A percentile compares a stretch with the other conserved stretches of the same genome.
These are phyloP conservation scores for Pseudocheirus occidentalis DNA, from an alignment of 2,797 vertebrate species.

Conservation along the genomic window DNA sequence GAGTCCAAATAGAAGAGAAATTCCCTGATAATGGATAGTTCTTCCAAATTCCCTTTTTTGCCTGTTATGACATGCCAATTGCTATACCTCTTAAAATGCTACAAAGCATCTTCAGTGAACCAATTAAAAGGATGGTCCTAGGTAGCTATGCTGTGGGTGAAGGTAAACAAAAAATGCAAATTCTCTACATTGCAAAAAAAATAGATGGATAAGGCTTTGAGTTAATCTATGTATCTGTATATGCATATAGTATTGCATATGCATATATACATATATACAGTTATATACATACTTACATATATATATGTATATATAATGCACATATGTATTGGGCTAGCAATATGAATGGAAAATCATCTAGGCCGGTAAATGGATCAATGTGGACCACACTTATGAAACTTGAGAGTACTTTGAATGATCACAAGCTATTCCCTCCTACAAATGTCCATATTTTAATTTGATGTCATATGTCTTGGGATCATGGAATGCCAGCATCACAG, in stretches of 20 bases:
- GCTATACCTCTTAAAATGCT: background rate
- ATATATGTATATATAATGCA: background rate
- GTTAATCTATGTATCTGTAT: background rate
- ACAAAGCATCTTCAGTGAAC: background rate
- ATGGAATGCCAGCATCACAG: background rate
- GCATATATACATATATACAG: too few species aligned
- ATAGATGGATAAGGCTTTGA: background rate
- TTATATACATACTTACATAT: background rate
- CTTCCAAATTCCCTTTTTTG: background rate
- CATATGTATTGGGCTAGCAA: background rate
- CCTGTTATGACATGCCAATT: background rate
- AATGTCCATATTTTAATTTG: background rate
- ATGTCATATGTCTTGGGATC: background rate
- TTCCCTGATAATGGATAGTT: background rate
- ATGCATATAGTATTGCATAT: background rate
- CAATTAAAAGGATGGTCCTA: background rate
- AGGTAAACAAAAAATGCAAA: background rate
- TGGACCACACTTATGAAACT: background rate
- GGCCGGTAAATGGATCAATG: background rate
- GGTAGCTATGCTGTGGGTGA: background rate
- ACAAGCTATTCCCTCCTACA: background rate
- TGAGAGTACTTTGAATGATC: background rate
- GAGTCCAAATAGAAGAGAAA: background rate
- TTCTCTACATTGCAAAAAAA: background rate
- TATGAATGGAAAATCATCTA: background rate